Evolutionary conservation across 1,140 invertebrate genomes (phyloP), one percentile per base, ranked within the genome.

Genomic region (Acyrthosiphon pisum): DNA sequence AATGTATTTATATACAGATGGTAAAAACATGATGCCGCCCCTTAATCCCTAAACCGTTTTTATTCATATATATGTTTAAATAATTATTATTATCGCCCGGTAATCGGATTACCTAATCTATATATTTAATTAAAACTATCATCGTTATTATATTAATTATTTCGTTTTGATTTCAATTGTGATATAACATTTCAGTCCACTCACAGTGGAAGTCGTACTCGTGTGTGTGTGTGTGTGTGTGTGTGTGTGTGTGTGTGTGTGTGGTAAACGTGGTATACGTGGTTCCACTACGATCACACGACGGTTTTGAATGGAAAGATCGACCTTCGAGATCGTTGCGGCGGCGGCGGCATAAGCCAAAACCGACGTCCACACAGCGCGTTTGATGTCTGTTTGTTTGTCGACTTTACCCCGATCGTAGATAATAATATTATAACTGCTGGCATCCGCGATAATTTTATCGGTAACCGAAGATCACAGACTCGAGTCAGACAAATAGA

Each of bases 361-460:
- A 76, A 35, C n/a, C 60, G 14, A 76, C 60, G 30, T 76, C 60
- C 4, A 14, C 11, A 18, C n/a, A n/a, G 60, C 14, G 30, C n/a
- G 30, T n/a, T 76, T 76, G 60, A 76, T 76, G 60, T 76, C 30
- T 18, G 60, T 76, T n/a, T 76, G 60, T n/a, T 76, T 76, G 60
- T 68, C 30, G 6, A 76, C 60, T 76, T 76, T 20, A 76, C 60
- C 60, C 60, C n/a, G 60, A 76, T 76, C 6, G 60, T 18, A 76
- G 60, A 76, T 76, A 76, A 76, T 76, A 76, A 76, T n/a, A n/a
- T 76, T n/a, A 76, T 76, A 76, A 76, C 60, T 76, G 60, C n/a
- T 76, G n/a, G 60, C 30, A 76, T 76, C n/a, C n/a, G 60, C 30
- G 30, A 76, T 76, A 76, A 76, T n/a, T 76, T 76, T 76, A 76